Base-by-base conservation (phyloP, 2,797 vertebrate species). In the Onychomys torridus region DNA sequence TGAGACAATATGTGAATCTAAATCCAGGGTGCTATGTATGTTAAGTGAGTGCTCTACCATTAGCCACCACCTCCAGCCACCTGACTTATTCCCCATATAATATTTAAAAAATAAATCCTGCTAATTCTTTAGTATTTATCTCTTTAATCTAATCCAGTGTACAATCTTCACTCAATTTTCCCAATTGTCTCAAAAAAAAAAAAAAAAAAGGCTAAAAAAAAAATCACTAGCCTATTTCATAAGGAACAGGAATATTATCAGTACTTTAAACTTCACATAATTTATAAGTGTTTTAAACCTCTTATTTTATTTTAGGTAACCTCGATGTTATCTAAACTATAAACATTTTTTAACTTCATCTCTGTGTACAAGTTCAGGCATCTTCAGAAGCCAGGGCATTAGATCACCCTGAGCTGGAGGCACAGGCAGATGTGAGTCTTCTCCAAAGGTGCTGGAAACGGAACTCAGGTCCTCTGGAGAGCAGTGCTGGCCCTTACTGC, bases 151-250 rank as follows among this genome's bases (percentile, higher is more conserved):
- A 40, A 40, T 67, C 29, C 69, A 81, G 75, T 75, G 85, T 3
- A 19, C 49, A 94, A 76, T 16, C 32, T 95, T 29, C 59, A 85
- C 75, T 91, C 57, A 75, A 91, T 91, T 96, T 95, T 87, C 52
- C 46, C 63, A 79, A 13, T 6, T 57, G 55, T 27, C 13, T 67
- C 5, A 67, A 67, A 67, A 32, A 67, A 46, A 55, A 67, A 67
- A 67, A 32, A 67, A 46, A 76, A 46, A 46, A 91, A 32, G 2
- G 52, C 52, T 55, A 13, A 55, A 55, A 55, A 55, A 55, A n/a
- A 25, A 57, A 23, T 82, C 61, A 63, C 37, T 27, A 65, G 59
- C 59, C 27, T 17, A 32, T 63, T 84, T 84, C 40, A 63, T 49
- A 6, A 49, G 23, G 8, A 67, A 63, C 14, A 61, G 43, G 27